Conservation (phyloP, 2,888 invertebrate species). For the Pheosia gnoma region DNA sequence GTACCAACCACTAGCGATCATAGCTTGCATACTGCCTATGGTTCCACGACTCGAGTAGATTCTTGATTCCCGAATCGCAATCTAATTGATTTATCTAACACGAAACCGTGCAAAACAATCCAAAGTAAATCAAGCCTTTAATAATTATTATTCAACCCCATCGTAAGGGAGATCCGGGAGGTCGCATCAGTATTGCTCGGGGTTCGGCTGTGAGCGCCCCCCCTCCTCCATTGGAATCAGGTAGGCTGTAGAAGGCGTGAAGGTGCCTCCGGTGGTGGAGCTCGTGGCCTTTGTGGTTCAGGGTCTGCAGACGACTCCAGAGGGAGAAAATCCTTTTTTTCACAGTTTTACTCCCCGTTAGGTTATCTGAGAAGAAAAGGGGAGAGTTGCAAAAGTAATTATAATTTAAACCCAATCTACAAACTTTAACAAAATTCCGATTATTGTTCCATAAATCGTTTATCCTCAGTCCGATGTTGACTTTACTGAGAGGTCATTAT, state of each 20-base stretch:
- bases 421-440: too few species aligned
- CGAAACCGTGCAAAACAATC: slow-evolving; percentile 30
- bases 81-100: slow-evolving; percentile 29
- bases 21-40: not conserved
- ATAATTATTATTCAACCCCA: slow-evolving; percentile 64
- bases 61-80: not conserved
- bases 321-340: slow-evolving; percentile 75
- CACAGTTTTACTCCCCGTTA: slow-evolving; percentile 53
- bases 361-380: slow-evolving; percentile 52
- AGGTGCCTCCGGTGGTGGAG: slow-evolving; percentile 72
- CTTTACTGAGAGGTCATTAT: too few species aligned
- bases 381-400: not conserved
- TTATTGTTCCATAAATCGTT: too few species aligned
- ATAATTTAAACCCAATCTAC: too few species aligned
- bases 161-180: slow-evolving; percentile 76
- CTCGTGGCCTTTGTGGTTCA: slow-evolving; percentile 74
- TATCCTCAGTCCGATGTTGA: too few species aligned
- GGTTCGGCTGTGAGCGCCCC: slow-evolving; percentile 71
- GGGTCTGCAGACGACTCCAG: slow-evolving; percentile 75
- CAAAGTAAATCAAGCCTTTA: slow-evolving; percentile 23
- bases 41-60: not conserved
- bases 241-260: slow-evolving; percentile 70
- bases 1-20: not conserved
- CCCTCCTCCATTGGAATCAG: slow-evolving; percentile 58
- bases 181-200: slow-evolving; percentile 68